Evolutionary conservation across 2,113 vertebrate species (phyloP), one percentile per base, ranked within the genome.

Genomic region (Urocolius indicus): DNA sequence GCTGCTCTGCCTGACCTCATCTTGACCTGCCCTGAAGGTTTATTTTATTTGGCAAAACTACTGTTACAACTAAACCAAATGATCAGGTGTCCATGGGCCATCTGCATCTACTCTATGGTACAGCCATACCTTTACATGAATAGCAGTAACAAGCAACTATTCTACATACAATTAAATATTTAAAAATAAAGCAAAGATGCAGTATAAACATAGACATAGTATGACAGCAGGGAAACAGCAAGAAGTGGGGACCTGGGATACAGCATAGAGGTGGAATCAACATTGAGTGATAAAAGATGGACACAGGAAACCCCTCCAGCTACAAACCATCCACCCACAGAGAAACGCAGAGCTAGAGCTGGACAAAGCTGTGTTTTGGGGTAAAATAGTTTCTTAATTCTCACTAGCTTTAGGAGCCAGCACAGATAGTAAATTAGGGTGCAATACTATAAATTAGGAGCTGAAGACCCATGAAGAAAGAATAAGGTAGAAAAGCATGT

Each of bases 241-340:
- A 57, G 43, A 45, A 17, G 7, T 1, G 3, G 10, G 32, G 55
- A 29, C 8, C n/a, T 54, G 41, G 38, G 66, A 23, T 41, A 41
- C 12, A 41, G 27, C 19, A 9, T 2, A 6, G 22, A 17, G 21
- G 21, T 61, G 49, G 13, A 8, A 43, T 14, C 21, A 29, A 3
- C 9, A 3, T 11, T 14, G 30, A 22, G 29, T 6, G n/a, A 10
- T 14, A 8, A 45, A 21, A 43, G 26, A 32, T 20, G 61, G 36
- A 45, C 23, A n/a, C 32, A 6, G 2, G 38, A 46, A 29, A 61
- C 38, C 62, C 23, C 27, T 30, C 8, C 8, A 19, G 27, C 27
- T 38, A 20, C 19, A 38, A 29, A 20, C 46, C 1, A 1, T 13
- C 48, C n/a, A n/a, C 16, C 38, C 16, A 23, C 2, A 0, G 8